Base-by-base conservation (phyloP, 2,113 vertebrate species). In the Crotalus helleri region DNA sequence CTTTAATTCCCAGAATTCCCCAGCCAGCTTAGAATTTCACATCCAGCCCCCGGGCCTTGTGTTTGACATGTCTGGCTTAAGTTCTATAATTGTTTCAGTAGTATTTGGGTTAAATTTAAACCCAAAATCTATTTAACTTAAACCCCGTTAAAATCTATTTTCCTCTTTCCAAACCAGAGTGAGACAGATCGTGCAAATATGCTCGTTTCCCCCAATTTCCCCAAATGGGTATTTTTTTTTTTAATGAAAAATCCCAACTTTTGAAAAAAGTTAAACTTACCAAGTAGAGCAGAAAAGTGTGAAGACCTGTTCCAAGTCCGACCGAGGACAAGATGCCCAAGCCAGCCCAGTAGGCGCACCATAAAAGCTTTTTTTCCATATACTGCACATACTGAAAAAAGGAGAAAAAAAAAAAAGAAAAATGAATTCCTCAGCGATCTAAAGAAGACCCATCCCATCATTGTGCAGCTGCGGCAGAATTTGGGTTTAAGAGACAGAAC, bases 211-310 rank as follows among this genome's bases (percentile, higher is more conserved):
- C 39, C 5, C 12, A 51, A 33, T 74, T 49, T 13, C 49, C 5
- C 5, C n/a, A 44, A 15, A 15, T 29, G 12, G 12, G 12, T 12
- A 26, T 46, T 10, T 1, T 24, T 87, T 10, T 0, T 12, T 87
- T 26, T 4, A 26, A 46, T 29, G 85, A 53, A 87, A 87, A 87
- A 51, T 26, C 85, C 13, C 85, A 86, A 23, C 2, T 21, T 11
- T 24, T 10, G 85, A 49, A 86, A 24, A 24, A 86, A 26, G 23
- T 74, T 39, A 86, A 46, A 49, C 98, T 98, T 98, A 99, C 99
- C 99, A 98, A 97, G 96, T 98, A 98, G 89, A 99, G 98, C 91
- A 99, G 97, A 96, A 98, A 98, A 94, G 98, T 98, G 96, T 99
- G 99, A 93, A 99, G 97, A 81, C 98, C 98, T 1, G 98, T 98